Evolutionary conservation across 1,140 invertebrate genomes (phyloP), one percentile per base, ranked within the genome.

Genomic region (Lucilia sericata): DNA sequence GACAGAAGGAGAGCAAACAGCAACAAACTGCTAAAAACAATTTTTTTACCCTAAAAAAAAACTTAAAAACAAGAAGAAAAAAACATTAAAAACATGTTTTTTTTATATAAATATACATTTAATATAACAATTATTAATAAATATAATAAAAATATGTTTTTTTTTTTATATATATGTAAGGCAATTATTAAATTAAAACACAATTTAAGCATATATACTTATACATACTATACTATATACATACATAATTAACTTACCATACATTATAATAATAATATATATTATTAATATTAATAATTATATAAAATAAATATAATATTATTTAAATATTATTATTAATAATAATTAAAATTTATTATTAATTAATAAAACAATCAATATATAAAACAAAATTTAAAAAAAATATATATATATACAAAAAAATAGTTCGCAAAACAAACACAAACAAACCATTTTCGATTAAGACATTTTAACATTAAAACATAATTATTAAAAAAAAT

Each of bases 31-130:
- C 30, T 36, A 34, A 80, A 80, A 75, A 13, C 1, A 49, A 10
- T 21, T 80, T 80, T 80, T 80, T 80, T 80, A 80, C 76, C 42
- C 76, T 49, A 49, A 80, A 51, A 19, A 80, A 21, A 49, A 80
- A 30, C 25, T 30, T 30, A 30, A 30, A 80, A 55, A 55, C 42
- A 7, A 47, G 0, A 25, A 80, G 2, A 76, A 36, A 36, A 76
- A 76, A 76, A 76, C 12, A 34, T 7, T 5, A 30, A 19, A 70
- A n/a, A 8, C 19, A 2, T 21, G 65, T 70, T 21, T 70, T 70
- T 70, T 21, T 70, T 70, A 70, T 70, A 70, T 70, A 70, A 21
- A 70, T 70, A 70, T 21, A 70, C 21, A 70, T 70, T 70, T 60
- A 60, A 60, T 14, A 60, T 17, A 60, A 60, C 5, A 60, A 60